Evolutionary conservation across 2,888 invertebrate species (phyloP), one percentile per base, ranked within the genome.

Genomic region (Oscheius sp.): DNA sequence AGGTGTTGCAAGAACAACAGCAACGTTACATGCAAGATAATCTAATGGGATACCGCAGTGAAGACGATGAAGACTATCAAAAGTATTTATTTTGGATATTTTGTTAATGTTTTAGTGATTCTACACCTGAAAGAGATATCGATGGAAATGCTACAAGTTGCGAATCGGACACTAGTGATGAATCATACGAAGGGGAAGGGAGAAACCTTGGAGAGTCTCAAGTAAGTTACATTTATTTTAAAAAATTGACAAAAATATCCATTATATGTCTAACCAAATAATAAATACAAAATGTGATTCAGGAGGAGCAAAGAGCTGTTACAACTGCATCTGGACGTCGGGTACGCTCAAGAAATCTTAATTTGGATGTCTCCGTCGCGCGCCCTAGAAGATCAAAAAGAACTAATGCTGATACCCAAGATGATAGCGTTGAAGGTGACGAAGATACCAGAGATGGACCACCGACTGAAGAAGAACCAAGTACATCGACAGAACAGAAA

Each of bases 31-130:
- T 53, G 9, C 45, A 43, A 7, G 58, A 18, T 13, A 45, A 27
- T 29, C 16, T 61, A 25, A 13, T 45, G 13, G 63, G 35, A 6
- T 74, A 74, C 45, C 35, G 70, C 3, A 74, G 74, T 29, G 69
- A 69, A 41, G 74, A 74, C n/a, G 74, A 74, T 18, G 69, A 18
- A 16, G 52, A 45, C 27, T 74, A 73, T 49, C 35, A 55, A 21
- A 41, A 41, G 72, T 64, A 27, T n/a, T n/a, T n/a, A 63, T 7
- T 6, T 21, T 6, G 16, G 18, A 41, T 16, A 18, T 25, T 21
- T 13, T 21, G 25, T 68, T 6, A 18, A 55, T 7, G 1, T 27
- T 68, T 68, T 16, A 68, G 68, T 23, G 52, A 16, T 5, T 25
- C 29, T 9, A 18, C 23, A 18, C 43, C 49, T 41, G 45, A n/a